A percentile compares a stretch with the other conserved stretches of the same genome.
phyloP scores from a whole-genome alignment of 1,140 invertebrate species.

The Brachionus manjavacas region DNA sequence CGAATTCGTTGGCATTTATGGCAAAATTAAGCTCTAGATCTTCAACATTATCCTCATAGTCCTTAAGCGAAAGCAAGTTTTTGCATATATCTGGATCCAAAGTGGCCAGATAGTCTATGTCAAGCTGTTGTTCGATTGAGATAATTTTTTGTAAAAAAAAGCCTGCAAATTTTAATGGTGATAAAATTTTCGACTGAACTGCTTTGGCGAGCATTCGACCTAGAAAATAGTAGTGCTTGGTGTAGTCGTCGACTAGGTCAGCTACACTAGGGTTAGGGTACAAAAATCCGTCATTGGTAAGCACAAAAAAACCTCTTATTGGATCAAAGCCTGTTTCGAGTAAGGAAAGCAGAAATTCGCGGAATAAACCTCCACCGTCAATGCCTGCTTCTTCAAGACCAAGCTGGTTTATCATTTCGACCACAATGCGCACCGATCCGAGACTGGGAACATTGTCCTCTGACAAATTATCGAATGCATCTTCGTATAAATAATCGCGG shows the following conservation, averaged over 20 bases:
- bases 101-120: conserved; percentile 86
- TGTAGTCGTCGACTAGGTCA: conserved; percentile 74
- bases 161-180: conserved; percentile 46
- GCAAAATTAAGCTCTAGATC: conserved; percentile 72
- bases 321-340: conserved; percentile 93
- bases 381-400: conserved; percentile 87
- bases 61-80: conserved; percentile 80
- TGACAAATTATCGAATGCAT: conserved; percentile 88
- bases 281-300: conserved; percentile 83
- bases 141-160: conserved; percentile 73
- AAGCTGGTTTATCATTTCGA: conserved; percentile 75
- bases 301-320: conserved; percentile 84
- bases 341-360: conserved; percentile 67
- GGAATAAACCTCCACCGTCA: conserved; percentile 81
- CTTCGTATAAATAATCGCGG: conserved; percentile 88
- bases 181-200: conserved; percentile 22
- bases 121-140: conserved; percentile 70
- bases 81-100: conserved; percentile 83
- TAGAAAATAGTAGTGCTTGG: conserved; percentile 89
- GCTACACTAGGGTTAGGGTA: conserved; percentile 90
- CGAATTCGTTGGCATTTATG: conserved; percentile 78
- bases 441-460: conserved; percentile 65
- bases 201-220: conserved; percentile 66
- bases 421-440: neutral
- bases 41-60: conserved; percentile 61